These are phyloP conservation scores for Hystrix brachyura DNA, from an alignment of 2,113 vertebrate species.

Conservation along the genomic window DNA sequence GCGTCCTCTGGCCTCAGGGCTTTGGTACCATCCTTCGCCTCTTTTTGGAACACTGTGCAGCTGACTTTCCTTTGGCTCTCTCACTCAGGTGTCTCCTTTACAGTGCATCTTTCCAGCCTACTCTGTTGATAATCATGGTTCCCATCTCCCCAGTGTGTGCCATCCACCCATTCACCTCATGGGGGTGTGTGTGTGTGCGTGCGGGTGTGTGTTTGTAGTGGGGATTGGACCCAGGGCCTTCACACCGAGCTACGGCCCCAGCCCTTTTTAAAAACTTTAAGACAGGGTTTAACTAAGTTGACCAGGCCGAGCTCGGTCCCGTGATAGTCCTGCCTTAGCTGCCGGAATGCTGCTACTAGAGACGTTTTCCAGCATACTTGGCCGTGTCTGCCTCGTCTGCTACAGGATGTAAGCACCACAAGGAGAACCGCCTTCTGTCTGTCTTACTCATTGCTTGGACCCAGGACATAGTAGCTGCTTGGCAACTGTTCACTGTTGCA, in stretches of 20 bases:
- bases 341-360: not conserved
- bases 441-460: not conserved
- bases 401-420: not conserved
- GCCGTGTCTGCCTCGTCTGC: not conserved
- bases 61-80: not conserved
- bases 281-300: not conserved
- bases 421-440: not conserved
- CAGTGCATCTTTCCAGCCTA: not conserved
- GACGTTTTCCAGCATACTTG: not conserved
- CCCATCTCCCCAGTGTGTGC: not conserved
- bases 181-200: not conserved
- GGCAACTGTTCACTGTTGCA: not conserved
- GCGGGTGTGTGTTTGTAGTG: not conserved
- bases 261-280: not conserved
- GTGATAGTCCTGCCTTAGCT: not conserved
- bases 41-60: not conserved
- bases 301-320: not conserved
- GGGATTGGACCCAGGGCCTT: not conserved
- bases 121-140: not conserved
- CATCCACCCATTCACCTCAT: not conserved
- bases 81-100: not conserved
- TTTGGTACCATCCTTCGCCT: not conserved
- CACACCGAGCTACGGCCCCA: not conserved
- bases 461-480: not conserved
- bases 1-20: not conserved